Conservation (phyloP, 2,797 vertebrate species). For the Balearica regulorum region DNA sequence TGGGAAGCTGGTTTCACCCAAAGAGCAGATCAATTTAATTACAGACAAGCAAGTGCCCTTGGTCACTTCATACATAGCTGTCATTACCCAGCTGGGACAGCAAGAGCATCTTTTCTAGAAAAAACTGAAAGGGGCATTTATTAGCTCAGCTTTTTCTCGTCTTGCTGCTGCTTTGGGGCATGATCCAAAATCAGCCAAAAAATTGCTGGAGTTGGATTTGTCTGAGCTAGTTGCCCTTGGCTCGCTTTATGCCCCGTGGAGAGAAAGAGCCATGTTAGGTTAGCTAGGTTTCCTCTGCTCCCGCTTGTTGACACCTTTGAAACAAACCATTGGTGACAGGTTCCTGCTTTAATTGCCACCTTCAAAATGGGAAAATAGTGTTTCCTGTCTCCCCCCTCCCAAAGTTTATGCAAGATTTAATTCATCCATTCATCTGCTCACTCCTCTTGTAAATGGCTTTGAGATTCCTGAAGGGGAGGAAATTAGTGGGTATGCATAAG, state of each 20-base stretch:
- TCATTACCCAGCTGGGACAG: neutral
- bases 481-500: neutral
- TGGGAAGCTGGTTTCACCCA: neutral
- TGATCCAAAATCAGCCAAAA: neutral
- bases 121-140: neutral
- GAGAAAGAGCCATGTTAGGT: neutral
- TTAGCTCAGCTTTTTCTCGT: neutral
- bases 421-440: neutral
- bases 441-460: neutral
- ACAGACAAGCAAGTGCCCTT: neutral
- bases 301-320: neutral
- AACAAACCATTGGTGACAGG: neutral
- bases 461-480: neutral
- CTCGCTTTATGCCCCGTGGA: fast-evolving
- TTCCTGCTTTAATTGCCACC: neutral
- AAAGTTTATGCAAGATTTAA: constrained; percentile 25
- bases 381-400: neutral
- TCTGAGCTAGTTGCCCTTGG: neutral
- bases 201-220: neutral
- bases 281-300: neutral
- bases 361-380: constrained; percentile 18
- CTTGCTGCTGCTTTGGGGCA: neutral
- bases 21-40: neutral
- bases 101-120: neutral
- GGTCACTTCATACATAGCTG: neutral